Evolutionary conservation across 2,113 vertebrate species (phyloP), one percentile per base, ranked within the genome.

Genomic region (Donacobius atricapilla): DNA sequence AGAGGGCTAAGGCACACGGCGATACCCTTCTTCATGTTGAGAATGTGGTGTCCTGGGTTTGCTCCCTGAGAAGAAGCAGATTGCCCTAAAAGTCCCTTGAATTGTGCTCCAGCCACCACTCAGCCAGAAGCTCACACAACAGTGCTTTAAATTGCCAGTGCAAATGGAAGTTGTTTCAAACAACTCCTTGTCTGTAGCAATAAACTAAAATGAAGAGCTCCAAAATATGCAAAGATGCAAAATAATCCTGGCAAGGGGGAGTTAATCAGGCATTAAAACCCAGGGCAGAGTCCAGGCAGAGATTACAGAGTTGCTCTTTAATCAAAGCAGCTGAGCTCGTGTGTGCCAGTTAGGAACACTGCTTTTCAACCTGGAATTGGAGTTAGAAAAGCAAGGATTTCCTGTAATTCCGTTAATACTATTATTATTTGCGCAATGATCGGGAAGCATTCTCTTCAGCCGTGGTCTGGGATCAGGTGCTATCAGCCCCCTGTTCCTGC

Each of bases 141-240:
- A 2, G 28, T 69, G 20, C 44, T 89, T 81, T 66, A 45, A 90
- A 92, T 13, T 76, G 48, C 70, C 45, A 39, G 19, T 9, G 28
- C 44, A 28, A 82, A 53, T 79, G 83, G 79, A 68, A 63, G 16
- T 18, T 90, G 8, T 47, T 89, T 89, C 79, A 40, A 81, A 78
- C 20, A 48, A n/a, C 56, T 87, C 24, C 72, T 83, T 53, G 37
- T 91, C 80, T 87, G 27, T 72, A 56, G 65, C 2, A 23, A 83
- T 64, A 79, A 64, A 84, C 2, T 16, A 65, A 94, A 96, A 93
- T 0, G 0, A 60, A 61, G 77, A 76, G 40, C 65, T 94, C 44
- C 89, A 84, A 91, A 95, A 89, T 87, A 96, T 71, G 80, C 86
- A 83, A 92, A 96, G 83, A 94, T 85, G 91, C 73, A 94, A 95